Evolutionary conservation across 2,113 vertebrate species (phyloP).

Genomic region (Hiodon tergisus): DNA sequence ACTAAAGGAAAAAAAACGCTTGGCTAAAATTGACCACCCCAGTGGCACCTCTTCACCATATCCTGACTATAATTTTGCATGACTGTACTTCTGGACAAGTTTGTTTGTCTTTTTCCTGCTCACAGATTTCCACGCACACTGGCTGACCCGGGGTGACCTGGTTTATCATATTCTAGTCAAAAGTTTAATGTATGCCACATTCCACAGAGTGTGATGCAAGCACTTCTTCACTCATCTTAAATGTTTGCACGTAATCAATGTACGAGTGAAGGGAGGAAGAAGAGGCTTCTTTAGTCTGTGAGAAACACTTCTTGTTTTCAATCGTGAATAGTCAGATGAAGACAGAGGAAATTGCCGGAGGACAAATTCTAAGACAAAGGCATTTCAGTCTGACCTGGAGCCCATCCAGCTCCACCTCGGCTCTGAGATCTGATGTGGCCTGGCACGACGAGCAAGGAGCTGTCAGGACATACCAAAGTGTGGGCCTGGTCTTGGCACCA

Average conservation of each 20-base stretch:
- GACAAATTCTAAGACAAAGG: slow-evolving; percentile 25
- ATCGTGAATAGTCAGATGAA: not conserved
- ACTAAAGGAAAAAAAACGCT: too few species aligned
- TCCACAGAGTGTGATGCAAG: not conserved
- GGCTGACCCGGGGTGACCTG: not conserved
- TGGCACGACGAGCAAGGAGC: not conserved
- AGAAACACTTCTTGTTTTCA: not conserved
- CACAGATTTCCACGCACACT: not conserved
- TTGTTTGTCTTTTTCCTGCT: too few species aligned
- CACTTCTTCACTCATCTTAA: not conserved
- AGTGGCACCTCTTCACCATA: too few species aligned
- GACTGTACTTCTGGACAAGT: too few species aligned
- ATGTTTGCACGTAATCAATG: not conserved
- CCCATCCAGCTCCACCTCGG: slow-evolving; percentile 21
- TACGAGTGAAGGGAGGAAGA: not conserved
- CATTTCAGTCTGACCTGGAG: slow-evolving; percentile 26
- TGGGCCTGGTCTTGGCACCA: slow-evolving; percentile 4
- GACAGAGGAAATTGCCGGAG: not conserved
- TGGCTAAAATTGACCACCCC: too few species aligned
- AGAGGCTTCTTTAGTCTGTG: not conserved
- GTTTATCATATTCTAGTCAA: not conserved
- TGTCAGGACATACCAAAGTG: slow-evolving; percentile 13
- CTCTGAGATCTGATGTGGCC: slow-evolving; percentile 7
- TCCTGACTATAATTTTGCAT: too few species aligned
- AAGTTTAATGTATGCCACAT: not conserved